Evolutionary conservation across 92 coral and sea anemone species (phyloP).

Genomic region (Isaurus tuberculatus): DNA sequence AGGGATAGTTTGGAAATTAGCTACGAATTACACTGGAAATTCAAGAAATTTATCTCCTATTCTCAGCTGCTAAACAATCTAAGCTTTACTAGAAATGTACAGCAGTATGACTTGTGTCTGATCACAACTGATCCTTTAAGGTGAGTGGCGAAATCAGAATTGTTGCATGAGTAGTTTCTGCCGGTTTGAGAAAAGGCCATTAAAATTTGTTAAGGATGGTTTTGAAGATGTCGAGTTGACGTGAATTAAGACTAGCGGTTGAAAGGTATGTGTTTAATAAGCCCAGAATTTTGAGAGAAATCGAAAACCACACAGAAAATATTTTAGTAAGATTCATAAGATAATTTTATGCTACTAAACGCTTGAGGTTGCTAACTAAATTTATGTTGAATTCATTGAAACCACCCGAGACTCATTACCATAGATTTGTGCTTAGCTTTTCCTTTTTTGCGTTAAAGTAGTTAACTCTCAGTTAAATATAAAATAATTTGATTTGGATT

Average conservation of each 20-base stretch:
- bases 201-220: not conserved
- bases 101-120: constrained; percentile 40
- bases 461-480: not conserved
- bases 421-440: not conserved
- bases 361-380: constrained; percentile 13
- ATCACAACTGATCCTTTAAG: constrained; percentile 40
- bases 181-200: constrained; percentile 45
- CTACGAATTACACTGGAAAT: not conserved
- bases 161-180: constrained; percentile 7
- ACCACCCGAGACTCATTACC: constrained; percentile 16
- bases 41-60: not conserved
- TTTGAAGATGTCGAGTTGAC: constrained; percentile 20
- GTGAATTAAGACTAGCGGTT: constrained; percentile 4
- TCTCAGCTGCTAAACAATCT: constrained; percentile 21
- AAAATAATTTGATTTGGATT: not conserved
- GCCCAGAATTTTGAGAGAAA: constrained; percentile 1
- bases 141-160: constrained; percentile 25
- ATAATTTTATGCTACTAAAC: not conserved
- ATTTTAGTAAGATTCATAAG: not conserved
- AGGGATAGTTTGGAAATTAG: not conserved
- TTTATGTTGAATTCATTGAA: constrained; percentile 23
- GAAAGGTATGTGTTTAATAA: not conserved
- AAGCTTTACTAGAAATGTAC: constrained; percentile 11
- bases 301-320: constrained; percentile 9
- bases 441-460: not conserved